phyloP scores from a whole-genome alignment of 2,113 vertebrate genomes.

The Paramormyrops kingsleyae region DNA sequence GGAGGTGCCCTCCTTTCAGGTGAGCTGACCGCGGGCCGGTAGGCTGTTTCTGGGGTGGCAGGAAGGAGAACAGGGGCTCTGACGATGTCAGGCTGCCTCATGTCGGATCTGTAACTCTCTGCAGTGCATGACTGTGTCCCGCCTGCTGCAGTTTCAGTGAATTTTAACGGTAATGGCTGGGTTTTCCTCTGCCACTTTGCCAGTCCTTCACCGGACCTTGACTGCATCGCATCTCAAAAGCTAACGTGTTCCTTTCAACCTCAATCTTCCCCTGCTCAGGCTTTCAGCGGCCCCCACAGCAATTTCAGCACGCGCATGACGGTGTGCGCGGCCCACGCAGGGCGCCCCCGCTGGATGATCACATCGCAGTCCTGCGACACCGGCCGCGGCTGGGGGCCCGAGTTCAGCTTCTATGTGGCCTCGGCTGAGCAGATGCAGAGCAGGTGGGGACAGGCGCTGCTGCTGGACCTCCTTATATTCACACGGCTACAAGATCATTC shows the following conservation, averaged over 20 bases:
- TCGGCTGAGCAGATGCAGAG: slow-evolving; percentile 71
- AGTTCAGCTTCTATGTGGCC: slow-evolving; percentile 91
- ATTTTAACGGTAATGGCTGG: not conserved
- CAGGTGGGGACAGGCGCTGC: slow-evolving; percentile 58
- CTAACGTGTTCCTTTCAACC: too few species aligned
- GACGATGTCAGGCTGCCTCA: not conserved
- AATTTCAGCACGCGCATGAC: slow-evolving; percentile 94
- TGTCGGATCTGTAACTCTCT: not conserved
- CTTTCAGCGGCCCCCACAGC: slow-evolving; percentile 81
- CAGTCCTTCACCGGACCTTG: not conserved
- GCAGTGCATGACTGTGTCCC: not conserved
- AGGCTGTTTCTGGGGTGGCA: not conserved
- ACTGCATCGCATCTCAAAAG: not conserved
- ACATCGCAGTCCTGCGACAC: slow-evolving; percentile 76
- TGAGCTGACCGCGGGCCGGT: slow-evolving; percentile 42
- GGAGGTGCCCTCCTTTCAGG: slow-evolving; percentile 89
- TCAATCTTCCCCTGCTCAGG: slow-evolving; percentile 52
- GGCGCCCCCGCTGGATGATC: slow-evolving; percentile 88
- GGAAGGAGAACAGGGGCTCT: not conserved
- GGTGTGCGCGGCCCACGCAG: slow-evolving; percentile 90
- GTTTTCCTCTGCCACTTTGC: not conserved
- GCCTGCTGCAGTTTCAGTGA: not conserved
- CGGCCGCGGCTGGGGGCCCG: slow-evolving; percentile 78
- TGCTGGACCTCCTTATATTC: not conserved
- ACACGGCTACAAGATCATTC: not conserved